Base-by-base conservation (phyloP, 2,797 vertebrate genomes). In the Liasis olivaceus region DNA sequence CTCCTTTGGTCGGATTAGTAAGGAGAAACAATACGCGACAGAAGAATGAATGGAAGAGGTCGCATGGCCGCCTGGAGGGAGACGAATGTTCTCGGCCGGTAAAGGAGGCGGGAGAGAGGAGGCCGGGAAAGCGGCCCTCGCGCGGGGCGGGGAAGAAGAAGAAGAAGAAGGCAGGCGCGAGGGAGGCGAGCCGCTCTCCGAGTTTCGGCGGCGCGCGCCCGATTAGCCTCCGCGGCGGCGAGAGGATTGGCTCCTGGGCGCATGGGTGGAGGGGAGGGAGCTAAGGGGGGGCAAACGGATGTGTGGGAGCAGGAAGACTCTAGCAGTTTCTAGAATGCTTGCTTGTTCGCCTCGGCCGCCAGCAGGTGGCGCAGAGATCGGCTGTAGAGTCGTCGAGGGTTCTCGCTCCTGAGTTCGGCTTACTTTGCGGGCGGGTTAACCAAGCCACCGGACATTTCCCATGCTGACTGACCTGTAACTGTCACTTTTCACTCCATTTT, bases 271-370 rank as follows among this genome's bases (percentile, higher is more conserved):
- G 5, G 8, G 0, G 22, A 5, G n/a, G 36, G 15, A 8, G 31
- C 1, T 2, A 3, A 0, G 1, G 22, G 17, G 24, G 54, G 0
- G 26, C 2, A 42, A 31, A 47, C 3, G n/a, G n/a, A 36, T 14
- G 54, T 8, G 63, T 28, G 58, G 86, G 95, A 64, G 93, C 77
- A 92, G 93, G 94, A 96, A 92, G 92, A 92, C 95, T 93, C 95
- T 97, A 88, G 98, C 98, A 98, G 93, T 77, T 99, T 98, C 98
- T 98, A 98, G 98, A 98, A 99, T 81, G 89, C 47, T 63, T 54
- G 91, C 96, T 14, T 36, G 47, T 95, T 95, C 12, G 8, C 9
- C 17, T 0, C 1, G 6, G 0, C 3, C 36, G 91, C 97, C 98
- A 42, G 91, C 91, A 98, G 98, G 96, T 90, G 98, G 98, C 94